These are phyloP conservation scores for Drosophila micromelanica DNA, from an alignment of 1,140 invertebrate species.

Conservation along the genomic window DNA sequence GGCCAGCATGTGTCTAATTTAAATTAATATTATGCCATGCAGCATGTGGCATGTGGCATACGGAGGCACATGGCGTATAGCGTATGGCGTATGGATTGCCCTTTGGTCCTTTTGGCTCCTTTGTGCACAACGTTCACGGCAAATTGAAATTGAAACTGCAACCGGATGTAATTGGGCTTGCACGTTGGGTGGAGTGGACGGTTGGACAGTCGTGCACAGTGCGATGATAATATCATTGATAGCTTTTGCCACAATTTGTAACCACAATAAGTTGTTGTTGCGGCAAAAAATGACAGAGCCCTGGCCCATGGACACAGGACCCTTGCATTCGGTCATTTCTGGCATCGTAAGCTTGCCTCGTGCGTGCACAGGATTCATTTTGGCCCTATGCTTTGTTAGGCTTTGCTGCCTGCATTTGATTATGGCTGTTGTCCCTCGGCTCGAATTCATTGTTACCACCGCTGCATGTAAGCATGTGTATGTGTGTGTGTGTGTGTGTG, in stretches of 20 bases:
- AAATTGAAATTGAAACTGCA: slow-evolving; percentile 83
- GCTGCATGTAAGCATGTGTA: neutral
- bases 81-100: neutral
- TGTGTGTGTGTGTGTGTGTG: slow-evolving; percentile 6
- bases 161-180: slow-evolving; percentile 81
- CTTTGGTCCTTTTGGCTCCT: slow-evolving; percentile 10
- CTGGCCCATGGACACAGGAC: neutral
- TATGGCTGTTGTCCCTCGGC: slow-evolving; percentile 44
- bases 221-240: slow-evolving; percentile 78
- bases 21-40: slow-evolving; percentile 78
- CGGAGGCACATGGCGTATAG: slow-evolving; percentile 22
- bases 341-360: slow-evolving; percentile 49
- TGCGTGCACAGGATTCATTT: slow-evolving; percentile 44
- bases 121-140: slow-evolving; percentile 42
- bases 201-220: slow-evolving; percentile 27
- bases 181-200: slow-evolving; percentile 48
- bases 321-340: slow-evolving; percentile 26
- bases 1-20: slow-evolving; percentile 68
- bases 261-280: slow-evolving; percentile 78
- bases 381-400: slow-evolving; percentile 56
- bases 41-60: slow-evolving; percentile 29
- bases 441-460: slow-evolving; percentile 52
- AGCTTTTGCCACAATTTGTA: slow-evolving; percentile 78
- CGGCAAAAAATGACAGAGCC: slow-evolving; percentile 23
- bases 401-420: slow-evolving; percentile 41